Evolutionary conservation across 2,888 invertebrate species (phyloP).

Genomic region (Vannuccia rotundouncinata): DNA sequence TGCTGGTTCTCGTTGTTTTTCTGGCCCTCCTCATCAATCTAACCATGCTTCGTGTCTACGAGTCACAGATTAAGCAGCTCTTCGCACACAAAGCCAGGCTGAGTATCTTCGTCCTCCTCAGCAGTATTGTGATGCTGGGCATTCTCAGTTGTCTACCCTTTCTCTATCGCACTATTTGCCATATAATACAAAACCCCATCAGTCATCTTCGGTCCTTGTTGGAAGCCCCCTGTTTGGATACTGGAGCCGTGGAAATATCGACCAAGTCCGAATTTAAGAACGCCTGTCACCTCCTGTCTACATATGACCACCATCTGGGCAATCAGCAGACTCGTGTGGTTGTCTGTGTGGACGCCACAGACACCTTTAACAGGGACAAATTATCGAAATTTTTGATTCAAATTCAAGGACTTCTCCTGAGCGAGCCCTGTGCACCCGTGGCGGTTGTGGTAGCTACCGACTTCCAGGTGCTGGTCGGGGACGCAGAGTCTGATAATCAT

Average conservation of each 20-base stretch:
- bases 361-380: background rate
- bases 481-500: background rate
- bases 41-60: background rate
- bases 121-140: background rate
- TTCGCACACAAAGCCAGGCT: background rate
- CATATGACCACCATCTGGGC: background rate
- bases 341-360: conserved; percentile 12
- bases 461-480: background rate
- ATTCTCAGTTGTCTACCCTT: background rate
- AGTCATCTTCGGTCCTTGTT: background rate
- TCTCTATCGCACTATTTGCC: background rate
- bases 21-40: background rate
- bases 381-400: background rate
- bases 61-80: background rate
- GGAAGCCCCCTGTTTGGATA: background rate
- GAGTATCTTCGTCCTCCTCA: conserved; percentile 6
- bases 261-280: background rate
- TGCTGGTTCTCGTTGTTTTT: conserved; percentile 20
- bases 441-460: conserved; percentile 14
- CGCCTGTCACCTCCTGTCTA: background rate
- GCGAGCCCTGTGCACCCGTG: background rate
- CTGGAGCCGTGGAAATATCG: background rate
- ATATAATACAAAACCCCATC: background rate
- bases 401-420: background rate
- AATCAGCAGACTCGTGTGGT: background rate